These are phyloP conservation scores for Adelosebastes latens DNA, from an alignment of 2,797 vertebrate genomes.

Conservation along the genomic window DNA sequence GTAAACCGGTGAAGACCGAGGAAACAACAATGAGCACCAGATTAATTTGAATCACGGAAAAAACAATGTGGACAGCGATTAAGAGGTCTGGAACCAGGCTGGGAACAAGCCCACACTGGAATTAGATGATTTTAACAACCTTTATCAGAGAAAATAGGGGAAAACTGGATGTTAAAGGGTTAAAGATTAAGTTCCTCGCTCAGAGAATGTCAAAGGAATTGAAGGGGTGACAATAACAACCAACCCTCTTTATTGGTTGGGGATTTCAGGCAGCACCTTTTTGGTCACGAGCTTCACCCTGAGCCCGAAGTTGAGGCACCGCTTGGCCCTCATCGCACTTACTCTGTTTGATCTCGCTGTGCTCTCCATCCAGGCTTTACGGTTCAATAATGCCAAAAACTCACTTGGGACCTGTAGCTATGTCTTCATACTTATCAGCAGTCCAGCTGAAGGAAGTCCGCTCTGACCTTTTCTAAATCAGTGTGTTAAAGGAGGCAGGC, in stretches of 20 bases:
- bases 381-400: slow-evolving; percentile 38
- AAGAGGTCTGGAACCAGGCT: background rate
- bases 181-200: background rate
- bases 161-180: background rate
- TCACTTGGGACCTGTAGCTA: slow-evolving; percentile 39
- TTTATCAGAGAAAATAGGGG: background rate
- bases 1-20: too few relatives aligned
- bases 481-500: slow-evolving; percentile 46
- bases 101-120: background rate
- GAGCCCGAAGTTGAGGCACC: background rate
- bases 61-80: background rate
- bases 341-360: slow-evolving; percentile 27
- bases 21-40: background rate
- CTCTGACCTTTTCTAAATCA: slow-evolving; percentile 73
- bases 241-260: slow-evolving; percentile 30
- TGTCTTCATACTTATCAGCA: slow-evolving; percentile 40
- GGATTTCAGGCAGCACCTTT: slow-evolving; percentile 30
- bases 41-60: background rate
- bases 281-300: background rate
- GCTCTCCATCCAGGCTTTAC: slow-evolving; percentile 27
- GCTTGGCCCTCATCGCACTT: slow-evolving; percentile 12
- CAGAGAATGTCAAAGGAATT: background rate
- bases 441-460: slow-evolving; percentile 20
- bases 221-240: slow-evolving; percentile 9
- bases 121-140: background rate